phyloP scores from a whole-genome alignment of 2,797 vertebrate species.

The Ptychadena robeensis region DNA sequence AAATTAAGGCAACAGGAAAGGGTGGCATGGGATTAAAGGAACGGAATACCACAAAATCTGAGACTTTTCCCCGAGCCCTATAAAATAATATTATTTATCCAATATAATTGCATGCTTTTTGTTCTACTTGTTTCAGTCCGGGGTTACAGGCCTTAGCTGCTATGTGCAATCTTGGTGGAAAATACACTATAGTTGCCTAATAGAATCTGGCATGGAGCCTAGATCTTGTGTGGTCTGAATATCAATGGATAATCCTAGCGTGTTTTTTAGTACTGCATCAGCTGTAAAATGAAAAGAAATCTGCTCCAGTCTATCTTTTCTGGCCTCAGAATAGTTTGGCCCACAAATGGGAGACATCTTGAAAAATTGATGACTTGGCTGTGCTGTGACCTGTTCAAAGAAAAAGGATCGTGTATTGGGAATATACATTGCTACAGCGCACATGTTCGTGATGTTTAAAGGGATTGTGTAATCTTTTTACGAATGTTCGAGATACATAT shows the following conservation, averaged over 20 bases:
- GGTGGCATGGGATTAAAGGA: conserved; percentile 34
- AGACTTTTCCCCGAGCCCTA: conserved; percentile 15
- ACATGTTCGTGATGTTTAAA: background rate
- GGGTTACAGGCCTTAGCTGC: conserved; percentile 25
- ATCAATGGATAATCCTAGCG: conserved; percentile 11
- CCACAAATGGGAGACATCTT: conserved; percentile 7
- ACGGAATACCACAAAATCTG: conserved; percentile 33
- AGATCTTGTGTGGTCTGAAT: conserved; percentile 52
- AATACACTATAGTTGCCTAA: conserved; percentile 17
- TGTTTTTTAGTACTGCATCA: conserved; percentile 33
- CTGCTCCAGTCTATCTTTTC: conserved; percentile 20
- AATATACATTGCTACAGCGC: background rate
- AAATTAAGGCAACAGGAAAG: conserved; percentile 20
- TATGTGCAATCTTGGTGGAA: conserved; percentile 38
- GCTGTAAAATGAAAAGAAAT: conserved; percentile 25
- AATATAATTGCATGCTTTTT: conserved; percentile 43
- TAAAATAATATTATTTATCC: conserved; percentile 51
- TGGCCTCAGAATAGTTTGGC: conserved; percentile 29
- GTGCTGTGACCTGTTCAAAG: background rate
- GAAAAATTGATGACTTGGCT: conserved; percentile 11
- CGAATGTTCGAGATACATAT: background rate
- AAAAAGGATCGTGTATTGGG: background rate
- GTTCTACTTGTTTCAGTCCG: conserved; percentile 29
- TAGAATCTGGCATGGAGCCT: conserved; percentile 30
- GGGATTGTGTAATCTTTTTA: background rate